phyloP scores from a whole-genome alignment of 2,888 invertebrate genomes.

The Amphiduros pacificus region DNA sequence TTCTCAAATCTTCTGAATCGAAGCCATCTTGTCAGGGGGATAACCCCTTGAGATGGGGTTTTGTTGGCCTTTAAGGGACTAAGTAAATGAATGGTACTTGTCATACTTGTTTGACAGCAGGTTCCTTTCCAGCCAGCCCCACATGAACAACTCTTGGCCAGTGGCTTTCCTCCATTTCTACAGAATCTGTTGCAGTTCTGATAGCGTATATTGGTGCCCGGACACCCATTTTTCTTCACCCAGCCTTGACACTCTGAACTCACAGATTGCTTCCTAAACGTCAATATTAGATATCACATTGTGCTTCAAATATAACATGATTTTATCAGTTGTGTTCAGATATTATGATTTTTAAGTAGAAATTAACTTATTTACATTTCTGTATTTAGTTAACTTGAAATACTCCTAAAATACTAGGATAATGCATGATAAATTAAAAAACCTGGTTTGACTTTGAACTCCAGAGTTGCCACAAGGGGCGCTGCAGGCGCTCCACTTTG shows the following conservation, averaged over 20 bases:
- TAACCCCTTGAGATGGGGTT: no score
- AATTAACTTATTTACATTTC: no score
- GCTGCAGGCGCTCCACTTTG: not conserved
- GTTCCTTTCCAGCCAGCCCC: not conserved
- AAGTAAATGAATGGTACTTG: no score
- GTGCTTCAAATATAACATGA: no score
- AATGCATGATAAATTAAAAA: not conserved
- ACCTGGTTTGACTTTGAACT: not conserved
- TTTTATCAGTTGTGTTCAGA: no score
- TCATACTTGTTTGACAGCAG: not conserved
- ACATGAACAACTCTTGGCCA: not conserved
- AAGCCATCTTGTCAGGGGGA: no score
- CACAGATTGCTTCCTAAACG: no score
- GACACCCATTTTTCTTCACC: not conserved
- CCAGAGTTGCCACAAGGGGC: not conserved
- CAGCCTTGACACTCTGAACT: not conserved
- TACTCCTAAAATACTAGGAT: not conserved
- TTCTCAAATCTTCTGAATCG: no score
- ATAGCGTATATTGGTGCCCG: not conserved
- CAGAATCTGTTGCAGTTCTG: not conserved
- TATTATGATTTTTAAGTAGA: no score
- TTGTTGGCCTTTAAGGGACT: no score
- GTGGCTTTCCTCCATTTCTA: not conserved
- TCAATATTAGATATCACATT: no score
- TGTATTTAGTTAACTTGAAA: no score